Evolutionary conservation across 2,888 invertebrate species (phyloP).

Genomic region (Gibbula magus): DNA sequence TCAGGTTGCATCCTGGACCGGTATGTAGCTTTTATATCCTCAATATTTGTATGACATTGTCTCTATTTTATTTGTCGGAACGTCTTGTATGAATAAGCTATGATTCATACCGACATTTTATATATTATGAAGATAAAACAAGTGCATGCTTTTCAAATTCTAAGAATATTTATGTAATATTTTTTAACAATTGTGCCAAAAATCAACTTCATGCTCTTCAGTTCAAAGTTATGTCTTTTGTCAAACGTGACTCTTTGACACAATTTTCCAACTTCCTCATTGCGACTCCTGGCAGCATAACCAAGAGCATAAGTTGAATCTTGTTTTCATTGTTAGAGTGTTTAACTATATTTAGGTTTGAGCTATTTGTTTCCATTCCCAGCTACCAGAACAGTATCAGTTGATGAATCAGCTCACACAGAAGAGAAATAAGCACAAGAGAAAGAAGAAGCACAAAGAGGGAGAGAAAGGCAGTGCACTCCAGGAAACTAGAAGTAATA

Average conservation of each 20-base stretch:
- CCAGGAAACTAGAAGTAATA: conserved; percentile 67
- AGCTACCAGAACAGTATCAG: conserved; percentile 95
- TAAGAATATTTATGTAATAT: too few relatives aligned
- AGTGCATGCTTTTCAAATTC: too few relatives aligned
- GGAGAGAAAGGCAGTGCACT: conserved; percentile 62
- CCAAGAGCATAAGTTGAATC: too few relatives aligned
- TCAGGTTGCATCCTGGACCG: conserved; percentile 95
- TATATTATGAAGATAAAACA: too few relatives aligned
- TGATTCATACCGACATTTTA: not conserved
- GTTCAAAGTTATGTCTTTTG: too few relatives aligned
- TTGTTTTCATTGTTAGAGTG: too few relatives aligned
- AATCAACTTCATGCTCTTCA: too few relatives aligned
- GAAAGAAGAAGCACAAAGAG: conserved; percentile 80
- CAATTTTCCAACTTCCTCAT: too few relatives aligned
- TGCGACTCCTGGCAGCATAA: too few relatives aligned
- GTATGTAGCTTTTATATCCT: conserved; percentile 75
- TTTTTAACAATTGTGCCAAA: too few relatives aligned
- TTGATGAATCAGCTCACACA: conserved; percentile 93
- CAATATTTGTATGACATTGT: not conserved
- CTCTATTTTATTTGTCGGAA: not conserved
- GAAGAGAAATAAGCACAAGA: conserved; percentile 95
- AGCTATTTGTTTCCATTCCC: conserved; percentile 54
- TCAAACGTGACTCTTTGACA: too few relatives aligned
- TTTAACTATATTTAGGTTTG: too few relatives aligned
- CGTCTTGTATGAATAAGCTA: not conserved